Conservation (phyloP, 1,140 invertebrate species). For the Luehdorfia chinensis region DNA sequence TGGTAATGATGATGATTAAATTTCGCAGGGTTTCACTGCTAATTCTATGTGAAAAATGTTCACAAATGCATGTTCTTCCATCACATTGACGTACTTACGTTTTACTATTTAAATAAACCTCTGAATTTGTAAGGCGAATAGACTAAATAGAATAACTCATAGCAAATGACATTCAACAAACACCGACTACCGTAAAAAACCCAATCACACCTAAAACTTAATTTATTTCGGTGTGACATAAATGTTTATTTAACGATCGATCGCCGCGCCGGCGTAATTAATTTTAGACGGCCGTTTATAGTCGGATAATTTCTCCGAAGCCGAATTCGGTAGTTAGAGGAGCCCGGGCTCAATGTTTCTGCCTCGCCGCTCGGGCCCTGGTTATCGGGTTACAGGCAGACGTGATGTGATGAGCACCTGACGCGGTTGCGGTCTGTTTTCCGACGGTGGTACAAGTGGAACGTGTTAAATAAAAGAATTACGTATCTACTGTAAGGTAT, state of each 20-base stretch:
- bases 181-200: constrained; percentile 1
- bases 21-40: no score
- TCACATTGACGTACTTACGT: not conserved
- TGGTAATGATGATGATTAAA: no score
- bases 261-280: constrained; percentile 4
- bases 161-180: not conserved
- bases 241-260: constrained; percentile 4
- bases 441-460: constrained; percentile 2
- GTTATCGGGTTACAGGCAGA: constrained; percentile 30
- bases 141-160: constrained; percentile 1
- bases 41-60: no score
- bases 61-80: no score
- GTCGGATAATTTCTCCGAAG: constrained; percentile 18
- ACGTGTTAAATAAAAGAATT: no score
- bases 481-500: no score
- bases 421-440: constrained; percentile 27
- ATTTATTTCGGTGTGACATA: not conserved
- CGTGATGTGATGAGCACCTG: constrained; percentile 34
- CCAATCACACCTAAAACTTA: constrained; percentile 4
- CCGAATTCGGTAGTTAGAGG: constrained; percentile 29
- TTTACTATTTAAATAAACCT: not conserved
- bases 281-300: constrained; percentile 11
- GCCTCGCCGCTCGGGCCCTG: constrained; percentile 19
- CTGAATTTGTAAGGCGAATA: not conserved
- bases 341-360: constrained; percentile 18